Conservation (phyloP, 2,797 vertebrate genomes). For the Orestias chungarensis region DNA sequence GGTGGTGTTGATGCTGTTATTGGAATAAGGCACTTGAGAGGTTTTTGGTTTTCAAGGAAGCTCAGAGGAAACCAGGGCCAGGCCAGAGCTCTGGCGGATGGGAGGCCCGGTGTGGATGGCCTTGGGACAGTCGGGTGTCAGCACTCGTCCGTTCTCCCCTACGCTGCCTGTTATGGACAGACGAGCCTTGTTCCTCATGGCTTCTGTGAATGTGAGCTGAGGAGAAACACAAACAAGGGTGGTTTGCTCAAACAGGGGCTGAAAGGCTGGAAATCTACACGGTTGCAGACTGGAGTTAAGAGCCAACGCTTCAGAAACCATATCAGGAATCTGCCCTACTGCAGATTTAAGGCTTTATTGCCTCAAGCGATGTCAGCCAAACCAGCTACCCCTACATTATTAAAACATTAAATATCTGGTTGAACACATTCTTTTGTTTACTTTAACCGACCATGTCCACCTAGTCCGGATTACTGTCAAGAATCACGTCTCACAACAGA, state of each 20-base stretch:
- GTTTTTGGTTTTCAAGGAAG: conserved; percentile 99
- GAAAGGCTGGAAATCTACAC: conserved; percentile 29
- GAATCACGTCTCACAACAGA: too few species aligned
- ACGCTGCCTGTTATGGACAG: conserved; percentile 99
- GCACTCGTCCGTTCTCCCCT: conserved; percentile 95
- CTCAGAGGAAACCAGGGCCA: conserved; percentile 98
- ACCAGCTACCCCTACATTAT: too few species aligned
- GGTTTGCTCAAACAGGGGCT: conserved; percentile 7
- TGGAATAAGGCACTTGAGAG: conserved; percentile 93
- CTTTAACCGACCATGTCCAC: too few species aligned
- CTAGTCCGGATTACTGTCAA: too few species aligned
- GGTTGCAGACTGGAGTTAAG: conserved; percentile 55
- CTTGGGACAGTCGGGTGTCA: conserved; percentile 98
- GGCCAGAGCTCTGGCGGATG: conserved; percentile 95
- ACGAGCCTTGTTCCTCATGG: conserved; percentile 99
- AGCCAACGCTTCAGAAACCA: neutral
- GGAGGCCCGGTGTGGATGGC: conserved; percentile 93
- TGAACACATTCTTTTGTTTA: too few species aligned
- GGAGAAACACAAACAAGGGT: conserved; percentile 45
- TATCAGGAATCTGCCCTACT: too few species aligned
- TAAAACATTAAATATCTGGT: too few species aligned
- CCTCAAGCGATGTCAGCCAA: too few species aligned
- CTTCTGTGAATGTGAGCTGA: conserved; percentile 98
- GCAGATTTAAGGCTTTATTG: too few species aligned
- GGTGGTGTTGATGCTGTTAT: conserved; percentile 42